Evolutionary conservation across 2,797 vertebrate species (phyloP).

Genomic region (Sebastes oblongus): DNA sequence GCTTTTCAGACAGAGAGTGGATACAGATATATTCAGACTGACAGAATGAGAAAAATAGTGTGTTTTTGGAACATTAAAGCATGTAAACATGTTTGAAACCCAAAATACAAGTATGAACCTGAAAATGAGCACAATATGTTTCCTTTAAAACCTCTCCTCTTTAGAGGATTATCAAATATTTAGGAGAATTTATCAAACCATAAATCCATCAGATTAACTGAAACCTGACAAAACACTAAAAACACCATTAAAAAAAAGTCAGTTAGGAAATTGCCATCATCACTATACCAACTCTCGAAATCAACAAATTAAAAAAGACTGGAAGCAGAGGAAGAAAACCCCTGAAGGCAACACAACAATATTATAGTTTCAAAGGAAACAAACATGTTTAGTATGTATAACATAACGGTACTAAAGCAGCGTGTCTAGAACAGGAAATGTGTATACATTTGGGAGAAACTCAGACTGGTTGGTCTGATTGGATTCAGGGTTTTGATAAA

Average conservation of each 20-base stretch:
- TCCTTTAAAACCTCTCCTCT: too few species aligned
- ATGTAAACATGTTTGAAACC: too few species aligned
- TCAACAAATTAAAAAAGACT: not conserved
- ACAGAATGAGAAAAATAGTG: too few species aligned
- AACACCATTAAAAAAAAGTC: not conserved
- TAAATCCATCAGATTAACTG: not conserved
- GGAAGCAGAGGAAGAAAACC: not conserved
- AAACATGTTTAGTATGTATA: not conserved
- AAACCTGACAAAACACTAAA: not conserved
- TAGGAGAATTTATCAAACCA: not conserved
- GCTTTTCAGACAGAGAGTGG: too few species aligned
- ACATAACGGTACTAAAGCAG: not conserved
- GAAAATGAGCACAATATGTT: too few species aligned
- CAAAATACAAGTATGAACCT: too few species aligned
- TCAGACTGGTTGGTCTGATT: not conserved
- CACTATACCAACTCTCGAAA: not conserved
- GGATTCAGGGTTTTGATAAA: constrained; percentile 1
- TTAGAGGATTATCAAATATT: not conserved
- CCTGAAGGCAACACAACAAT: not conserved
- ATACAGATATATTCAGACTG: too few species aligned
- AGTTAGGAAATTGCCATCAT: not conserved
- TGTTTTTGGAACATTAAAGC: too few species aligned
- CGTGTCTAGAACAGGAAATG: not conserved
- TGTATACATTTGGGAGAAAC: not conserved
- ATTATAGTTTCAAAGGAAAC: not conserved